These are phyloP conservation scores for Cyclopterus lumpus DNA, from an alignment of 2,797 vertebrate species.

Conservation along the genomic window DNA sequence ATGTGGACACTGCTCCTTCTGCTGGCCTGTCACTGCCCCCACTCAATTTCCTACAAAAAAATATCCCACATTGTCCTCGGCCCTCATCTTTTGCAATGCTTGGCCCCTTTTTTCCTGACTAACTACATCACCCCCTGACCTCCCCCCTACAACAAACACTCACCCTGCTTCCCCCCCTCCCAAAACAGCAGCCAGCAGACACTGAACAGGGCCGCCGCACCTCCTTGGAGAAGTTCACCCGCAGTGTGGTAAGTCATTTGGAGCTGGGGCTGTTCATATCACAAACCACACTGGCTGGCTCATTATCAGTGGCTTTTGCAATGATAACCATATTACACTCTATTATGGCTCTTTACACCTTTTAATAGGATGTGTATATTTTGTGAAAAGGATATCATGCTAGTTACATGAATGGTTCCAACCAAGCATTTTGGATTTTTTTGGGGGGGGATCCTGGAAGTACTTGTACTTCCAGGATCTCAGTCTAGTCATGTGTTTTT, in stretches of 20 bases:
- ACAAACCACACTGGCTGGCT: slow-evolving; percentile 78
- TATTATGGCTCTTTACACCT: slow-evolving; percentile 38
- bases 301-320: slow-evolving; percentile 76
- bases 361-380: slow-evolving; percentile 39
- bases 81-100: slow-evolving; percentile 60
- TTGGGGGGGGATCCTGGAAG: too few species aligned
- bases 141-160: slow-evolving; percentile 66
- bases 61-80: slow-evolving; percentile 53
- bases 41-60: slow-evolving; percentile 45
- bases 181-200: slow-evolving; percentile 89
- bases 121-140: slow-evolving; percentile 73
- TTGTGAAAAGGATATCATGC: slow-evolving; percentile 33
- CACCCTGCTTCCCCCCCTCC: slow-evolving; percentile 72
- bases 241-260: slow-evolving; percentile 93
- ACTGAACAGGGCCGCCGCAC: slow-evolving; percentile 97
- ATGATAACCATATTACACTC: slow-evolving; percentile 64
- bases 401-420: slow-evolving; percentile 39
- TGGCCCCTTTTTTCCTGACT: slow-evolving; percentile 49
- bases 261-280: slow-evolving; percentile 70
- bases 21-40: slow-evolving; percentile 74
- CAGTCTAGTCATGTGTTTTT: slow-evolving; percentile 28
- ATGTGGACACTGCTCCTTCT: slow-evolving; percentile 69
- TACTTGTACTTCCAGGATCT: neutral
- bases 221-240: slow-evolving; percentile 99
- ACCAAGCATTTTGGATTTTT: slow-evolving; percentile 22